A percentile compares a stretch with the other conserved stretches of the same genome.
These are phyloP conservation scores for Labeo catla DNA, from an alignment of 2,113 vertebrate species.

Conservation along the genomic window DNA sequence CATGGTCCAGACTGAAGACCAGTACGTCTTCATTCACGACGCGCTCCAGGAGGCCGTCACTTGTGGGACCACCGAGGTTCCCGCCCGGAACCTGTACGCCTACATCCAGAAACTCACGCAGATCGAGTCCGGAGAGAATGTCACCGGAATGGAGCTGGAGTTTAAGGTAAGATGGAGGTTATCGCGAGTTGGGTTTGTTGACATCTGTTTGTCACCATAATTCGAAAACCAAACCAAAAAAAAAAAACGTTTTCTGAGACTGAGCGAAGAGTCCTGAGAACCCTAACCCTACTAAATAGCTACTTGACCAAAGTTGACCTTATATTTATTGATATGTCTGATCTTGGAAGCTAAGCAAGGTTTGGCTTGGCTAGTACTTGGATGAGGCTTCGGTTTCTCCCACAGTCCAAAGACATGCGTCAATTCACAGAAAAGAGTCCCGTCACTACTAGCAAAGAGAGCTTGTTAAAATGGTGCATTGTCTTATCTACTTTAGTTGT, in stretches of 20 bases:
- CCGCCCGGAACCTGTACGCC: slow-evolving; percentile 96
- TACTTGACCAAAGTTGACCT: not conserved
- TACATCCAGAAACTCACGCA: slow-evolving; percentile 99
- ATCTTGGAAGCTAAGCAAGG: not conserved
- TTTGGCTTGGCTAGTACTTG: not conserved
- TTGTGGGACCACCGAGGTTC: slow-evolving; percentile 99
- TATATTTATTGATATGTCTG: not conserved
- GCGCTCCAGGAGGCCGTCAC: slow-evolving; percentile 97
- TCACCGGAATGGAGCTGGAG: slow-evolving; percentile 98
- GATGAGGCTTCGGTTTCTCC: not conserved
- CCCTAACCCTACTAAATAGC: not conserved
- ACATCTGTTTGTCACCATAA: not conserved
- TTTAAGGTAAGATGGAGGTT: slow-evolving; percentile 86
- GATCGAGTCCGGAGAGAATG: slow-evolving; percentile 96
- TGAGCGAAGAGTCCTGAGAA: not conserved
- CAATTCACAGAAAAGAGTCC: not conserved
- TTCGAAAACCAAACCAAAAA: no score
- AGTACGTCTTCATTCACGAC: slow-evolving; percentile 99
- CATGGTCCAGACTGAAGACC: slow-evolving; percentile 99
- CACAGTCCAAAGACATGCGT: not conserved
- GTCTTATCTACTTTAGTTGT: not conserved
- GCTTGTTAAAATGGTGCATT: not conserved
- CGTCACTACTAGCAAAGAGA: not conserved
- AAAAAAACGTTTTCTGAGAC: not conserved
- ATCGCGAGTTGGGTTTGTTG: not conserved